phyloP scores from a whole-genome alignment of 2,888 invertebrate species.

The Oscheius sp. region DNA sequence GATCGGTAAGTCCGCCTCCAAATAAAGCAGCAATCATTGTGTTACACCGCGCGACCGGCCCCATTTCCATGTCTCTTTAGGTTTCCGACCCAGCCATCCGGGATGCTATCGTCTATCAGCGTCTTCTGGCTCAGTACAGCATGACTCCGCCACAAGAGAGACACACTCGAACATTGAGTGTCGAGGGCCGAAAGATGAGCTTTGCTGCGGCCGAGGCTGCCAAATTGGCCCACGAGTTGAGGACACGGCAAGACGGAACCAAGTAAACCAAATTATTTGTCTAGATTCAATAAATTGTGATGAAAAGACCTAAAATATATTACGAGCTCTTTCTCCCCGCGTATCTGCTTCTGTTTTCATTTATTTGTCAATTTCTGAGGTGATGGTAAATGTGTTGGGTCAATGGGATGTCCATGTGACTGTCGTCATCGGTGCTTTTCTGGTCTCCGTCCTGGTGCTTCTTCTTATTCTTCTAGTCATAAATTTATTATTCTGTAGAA shows the following conservation, averaged over 20 bases:
- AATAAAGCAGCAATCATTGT: not conserved
- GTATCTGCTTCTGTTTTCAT: not conserved
- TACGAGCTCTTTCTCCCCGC: too few species aligned
- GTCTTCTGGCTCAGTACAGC: slow-evolving; percentile 57
- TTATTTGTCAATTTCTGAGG: not conserved
- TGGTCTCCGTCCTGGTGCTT: slow-evolving; percentile 41
- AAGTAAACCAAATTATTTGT: not conserved
- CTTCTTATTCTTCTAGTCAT: slow-evolving; percentile 42
- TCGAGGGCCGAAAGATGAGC: slow-evolving; percentile 59
- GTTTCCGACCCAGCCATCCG: slow-evolving; percentile 48
- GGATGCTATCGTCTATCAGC: slow-evolving; percentile 48
- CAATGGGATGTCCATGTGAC: slow-evolving; percentile 9
- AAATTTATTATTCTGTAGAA: slow-evolving; percentile 41
- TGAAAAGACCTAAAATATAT: too few species aligned
- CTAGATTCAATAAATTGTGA: not conserved
- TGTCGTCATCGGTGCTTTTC: slow-evolving; percentile 34
- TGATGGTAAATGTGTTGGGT: not conserved
- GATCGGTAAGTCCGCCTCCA: slow-evolving; percentile 39
- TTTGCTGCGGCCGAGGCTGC: slow-evolving; percentile 45
- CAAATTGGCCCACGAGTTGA: slow-evolving; percentile 42
- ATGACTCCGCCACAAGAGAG: slow-evolving; percentile 49
- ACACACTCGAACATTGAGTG: slow-evolving; percentile 51
- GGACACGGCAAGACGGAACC: not conserved
- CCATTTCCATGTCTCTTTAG: slow-evolving; percentile 31
- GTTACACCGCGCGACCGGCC: slow-evolving; percentile 1